Evolutionary conservation across 2,888 invertebrate genomes (phyloP), one percentile per base, ranked within the genome.

Genomic region (Peribatodes rhomboidaria): DNA sequence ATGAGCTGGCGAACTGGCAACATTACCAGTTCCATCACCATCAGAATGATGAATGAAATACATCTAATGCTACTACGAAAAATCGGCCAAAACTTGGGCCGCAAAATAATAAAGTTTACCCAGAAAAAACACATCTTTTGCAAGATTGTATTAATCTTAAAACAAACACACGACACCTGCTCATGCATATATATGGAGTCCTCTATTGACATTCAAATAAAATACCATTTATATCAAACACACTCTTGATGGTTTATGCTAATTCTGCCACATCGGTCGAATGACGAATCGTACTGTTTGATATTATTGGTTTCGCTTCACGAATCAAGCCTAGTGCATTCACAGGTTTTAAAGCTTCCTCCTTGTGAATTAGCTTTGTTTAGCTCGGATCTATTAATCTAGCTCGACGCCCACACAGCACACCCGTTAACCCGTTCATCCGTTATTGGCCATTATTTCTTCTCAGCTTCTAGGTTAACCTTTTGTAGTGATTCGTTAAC

Each of bases 401-500:
- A 58, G 57, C 50, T 52, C 46, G 53, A 10, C 62, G 56, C 63
- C 63, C 53, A 63, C 63, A 16, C 18, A 37, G 2, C 27, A 46
- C 20, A 18, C 37, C 56, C 46, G 46, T 47, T 54, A 37, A 44
- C 42, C 44, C 44, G 55, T 35, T 16, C 44, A 35, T 54, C 61
- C 62, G 62, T 57, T 62, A 62, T 18, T 53, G 57, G 16, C 53
- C 22, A 58, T 63, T 63, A 63, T 63, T 53, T 63, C 54, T 31
- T 8, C 11, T n/a, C 39, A 1, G 52, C 57, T 63, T 63, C 33
- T 63, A 54, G 63, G 63, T 54, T 63, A 63, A 54, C 58, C 58
- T 63, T 58, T 63, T 58, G 63, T 63, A 37, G 20, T 33, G 47
- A 63, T 60, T 65, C 55, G 59, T 59, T 60, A 56, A 55, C 50